Evolutionary conservation across 2,113 vertebrate species (phyloP), one percentile per base, ranked within the genome.

Genomic region (Nothobranchius kuhntae): DNA sequence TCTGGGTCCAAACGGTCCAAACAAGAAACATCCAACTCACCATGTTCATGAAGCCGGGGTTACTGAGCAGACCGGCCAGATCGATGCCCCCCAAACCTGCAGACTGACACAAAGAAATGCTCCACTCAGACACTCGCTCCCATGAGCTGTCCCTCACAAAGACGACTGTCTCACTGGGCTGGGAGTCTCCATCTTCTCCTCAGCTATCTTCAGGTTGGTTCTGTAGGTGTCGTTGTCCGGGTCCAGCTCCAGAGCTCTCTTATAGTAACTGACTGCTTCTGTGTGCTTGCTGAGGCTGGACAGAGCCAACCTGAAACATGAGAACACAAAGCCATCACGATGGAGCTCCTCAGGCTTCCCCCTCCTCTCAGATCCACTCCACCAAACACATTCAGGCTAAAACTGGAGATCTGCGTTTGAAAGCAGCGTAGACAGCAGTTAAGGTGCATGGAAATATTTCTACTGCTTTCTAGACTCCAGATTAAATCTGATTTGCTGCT

Each of bases 1-100:
- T 30, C 30, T 30, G 30, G 30, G 30, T 30, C 30, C 30, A 30
- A 30, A 30, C 30, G 30, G 30, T 30, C 30, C 30, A 30, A 30
- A 30, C 30, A 3, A 30, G 30, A 30, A 30, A 3, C 30, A 3
- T 3, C 7, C 1, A 6, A 40, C 87, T 94, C 78, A 97, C 97
- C 97, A 98, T 98, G 70, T 93, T 98, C 95, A 98, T 97, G 90
- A 98, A 98, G 65, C 96, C 90, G 0, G 96, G 97, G 89, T 98
- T 98, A 90, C 95, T 97, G 47, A 98, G 94, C 77, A 98, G 84
- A 26, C 97, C 95, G 0, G 96, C 95, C 42, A 99, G 86, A 64
- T 99, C 97, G 0, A 98, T 94, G 7, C 96, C 94, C 1, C 96
- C 95, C 3, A 95, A 86, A 2, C 94, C 94, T 0, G 93, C 94